A percentile compares a stretch with the other conserved stretches of the same genome.
phyloP scores from a whole-genome alignment of 1,140 invertebrate species.

The Diabrotica virgifera region DNA sequence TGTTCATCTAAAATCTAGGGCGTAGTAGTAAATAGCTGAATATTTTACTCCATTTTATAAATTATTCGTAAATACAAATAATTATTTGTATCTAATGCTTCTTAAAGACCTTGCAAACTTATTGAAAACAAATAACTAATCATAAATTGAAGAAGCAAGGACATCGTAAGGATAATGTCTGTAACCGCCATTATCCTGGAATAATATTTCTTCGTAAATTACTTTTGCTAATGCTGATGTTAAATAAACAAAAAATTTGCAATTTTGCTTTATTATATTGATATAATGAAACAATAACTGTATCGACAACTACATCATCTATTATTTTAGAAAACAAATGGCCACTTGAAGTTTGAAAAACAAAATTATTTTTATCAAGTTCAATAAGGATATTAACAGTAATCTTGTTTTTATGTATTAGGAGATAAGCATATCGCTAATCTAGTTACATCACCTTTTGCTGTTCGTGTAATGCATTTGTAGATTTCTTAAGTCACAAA shows the following conservation, averaged over 20 bases:
- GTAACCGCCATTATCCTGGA: neutral
- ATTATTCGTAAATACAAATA: too few species aligned
- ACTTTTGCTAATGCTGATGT: neutral
- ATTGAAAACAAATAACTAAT: neutral
- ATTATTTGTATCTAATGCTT: neutral
- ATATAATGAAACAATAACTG: neutral
- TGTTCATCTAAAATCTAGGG: too few species aligned
- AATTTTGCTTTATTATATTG: neutral
- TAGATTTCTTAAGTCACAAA: too few species aligned
- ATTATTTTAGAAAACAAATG: constrained; percentile 2
- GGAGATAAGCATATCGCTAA: neutral
- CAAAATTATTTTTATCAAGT: neutral
- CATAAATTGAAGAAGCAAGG: neutral
- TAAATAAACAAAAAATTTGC: neutral
- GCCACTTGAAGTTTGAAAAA: neutral
- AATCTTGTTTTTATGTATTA: neutral
- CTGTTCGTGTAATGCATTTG: too few species aligned
- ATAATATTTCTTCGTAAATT: constrained; percentile 5
- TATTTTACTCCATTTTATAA: too few species aligned
- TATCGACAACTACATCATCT: constrained; percentile 9
- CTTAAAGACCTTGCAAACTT: neutral
- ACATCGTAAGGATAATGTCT: neutral
- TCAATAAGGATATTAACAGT: neutral
- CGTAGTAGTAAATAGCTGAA: too few species aligned
- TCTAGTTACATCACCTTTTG: neutral